Conservation (phyloP, 2,888 invertebrate genomes). For the Bellardia bayeri region DNA sequence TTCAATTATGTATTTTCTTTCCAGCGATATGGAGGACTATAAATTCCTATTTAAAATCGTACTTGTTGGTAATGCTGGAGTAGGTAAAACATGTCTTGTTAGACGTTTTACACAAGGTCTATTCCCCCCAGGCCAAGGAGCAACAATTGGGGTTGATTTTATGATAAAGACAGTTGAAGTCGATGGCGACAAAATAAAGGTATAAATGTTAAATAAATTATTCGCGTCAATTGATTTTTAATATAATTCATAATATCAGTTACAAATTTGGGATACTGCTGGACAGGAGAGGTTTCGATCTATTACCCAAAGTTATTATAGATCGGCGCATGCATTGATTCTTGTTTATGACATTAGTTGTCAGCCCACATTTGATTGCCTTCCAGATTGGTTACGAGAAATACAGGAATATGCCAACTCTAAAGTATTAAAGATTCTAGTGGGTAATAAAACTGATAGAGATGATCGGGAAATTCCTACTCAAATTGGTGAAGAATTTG, state of each 20-base stretch:
- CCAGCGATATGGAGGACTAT: conserved; percentile 93
- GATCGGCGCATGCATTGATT: conserved; percentile 98
- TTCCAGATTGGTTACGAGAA: conserved; percentile 98
- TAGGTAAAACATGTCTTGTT: conserved; percentile 98
- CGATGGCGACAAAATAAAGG: conserved; percentile 97
- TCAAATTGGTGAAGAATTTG: conserved; percentile 97
- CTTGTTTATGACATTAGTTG: conserved; percentile 98
- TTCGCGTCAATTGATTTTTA: background rate
- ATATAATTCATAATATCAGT: conserved; percentile 85
- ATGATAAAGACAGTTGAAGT: conserved; percentile 99
- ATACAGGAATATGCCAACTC: conserved; percentile 98
- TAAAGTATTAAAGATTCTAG: conserved; percentile 85
- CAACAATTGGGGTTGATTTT: conserved; percentile 99
- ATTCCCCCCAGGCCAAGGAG: conserved; percentile 99
- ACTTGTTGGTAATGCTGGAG: conserved; percentile 98
- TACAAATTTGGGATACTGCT: conserved; percentile 99
- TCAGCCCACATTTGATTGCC: conserved; percentile 98
- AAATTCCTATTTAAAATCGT: conserved; percentile 99
- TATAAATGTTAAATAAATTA: conserved; percentile 80
- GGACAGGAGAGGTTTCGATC: conserved; percentile 98
- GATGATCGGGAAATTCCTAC: conserved; percentile 96
- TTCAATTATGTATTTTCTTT: no score
- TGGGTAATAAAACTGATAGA: conserved; percentile 98
- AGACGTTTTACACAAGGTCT: conserved; percentile 99
- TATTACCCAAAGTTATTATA: conserved; percentile 98